Conservation (phyloP, 2,797 vertebrate genomes). For the Urophycis tenuis region DNA sequence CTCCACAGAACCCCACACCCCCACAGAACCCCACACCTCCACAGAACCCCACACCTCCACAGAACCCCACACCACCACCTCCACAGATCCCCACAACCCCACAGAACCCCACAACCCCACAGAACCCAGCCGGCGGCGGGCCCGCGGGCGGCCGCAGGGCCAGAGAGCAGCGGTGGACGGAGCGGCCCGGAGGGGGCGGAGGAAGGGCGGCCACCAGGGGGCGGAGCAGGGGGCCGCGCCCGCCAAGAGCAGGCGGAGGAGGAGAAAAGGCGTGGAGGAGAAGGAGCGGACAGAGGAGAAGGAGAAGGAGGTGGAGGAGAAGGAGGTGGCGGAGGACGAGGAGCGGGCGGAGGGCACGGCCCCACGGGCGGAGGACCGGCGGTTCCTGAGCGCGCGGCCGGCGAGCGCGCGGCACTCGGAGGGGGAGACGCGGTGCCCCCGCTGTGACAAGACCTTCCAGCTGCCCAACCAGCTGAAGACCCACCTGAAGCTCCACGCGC, state of each 20-base stretch:
- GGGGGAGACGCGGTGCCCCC: constrained; percentile 45
- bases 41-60: too few relatives aligned
- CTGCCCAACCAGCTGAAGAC: constrained; percentile 54
- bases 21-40: too few relatives aligned
- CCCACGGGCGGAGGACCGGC: constrained; percentile 36
- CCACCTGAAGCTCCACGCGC: constrained; percentile 53
- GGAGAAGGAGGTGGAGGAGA: constrained; percentile 33
- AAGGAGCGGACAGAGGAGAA: constrained; percentile 20
- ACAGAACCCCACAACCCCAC: too few relatives aligned
- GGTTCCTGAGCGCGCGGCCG: constrained; percentile 46
- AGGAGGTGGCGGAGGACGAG: constrained; percentile 39
- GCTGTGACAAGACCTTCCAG: constrained; percentile 53
- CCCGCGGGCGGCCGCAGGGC: too few relatives aligned
- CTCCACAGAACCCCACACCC: too few relatives aligned
- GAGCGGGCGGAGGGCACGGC: constrained; percentile 8
- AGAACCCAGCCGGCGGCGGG: too few relatives aligned
- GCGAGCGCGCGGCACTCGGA: constrained; percentile 44
- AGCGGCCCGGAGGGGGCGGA: not conserved
- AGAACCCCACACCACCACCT: too few relatives aligned
- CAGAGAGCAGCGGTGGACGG: not conserved
- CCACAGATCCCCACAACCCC: too few relatives aligned
- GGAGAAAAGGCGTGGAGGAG: not conserved
- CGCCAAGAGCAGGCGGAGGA: not conserved
- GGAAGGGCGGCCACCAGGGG: constrained; percentile 13
- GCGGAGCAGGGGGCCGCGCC: constrained; percentile 4